Percentiles rank a stretch among this genome's conserved stretches.
Conservation (phyloP, 92 coral and sea anemone species). For the Montipora capitata region DNA sequence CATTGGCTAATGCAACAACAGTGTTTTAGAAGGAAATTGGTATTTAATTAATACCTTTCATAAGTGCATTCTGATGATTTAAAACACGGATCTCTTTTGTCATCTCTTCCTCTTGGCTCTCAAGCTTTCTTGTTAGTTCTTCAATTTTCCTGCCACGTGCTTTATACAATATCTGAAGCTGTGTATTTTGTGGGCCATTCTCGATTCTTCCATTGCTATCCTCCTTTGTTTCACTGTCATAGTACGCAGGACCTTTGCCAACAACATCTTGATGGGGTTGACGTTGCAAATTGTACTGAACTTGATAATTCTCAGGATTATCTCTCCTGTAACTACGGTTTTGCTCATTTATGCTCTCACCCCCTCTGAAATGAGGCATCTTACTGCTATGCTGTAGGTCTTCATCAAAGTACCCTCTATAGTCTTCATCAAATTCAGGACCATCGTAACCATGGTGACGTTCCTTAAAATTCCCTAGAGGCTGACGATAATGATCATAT, state of each 20-base stretch:
- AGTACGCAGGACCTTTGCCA: slow-evolving; percentile 12
- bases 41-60: slow-evolving; percentile 79
- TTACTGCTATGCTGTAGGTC: not conserved
- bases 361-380: not conserved
- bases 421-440: slow-evolving; percentile 14
- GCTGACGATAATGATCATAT: slow-evolving; percentile 2
- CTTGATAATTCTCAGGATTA: slow-evolving; percentile 76
- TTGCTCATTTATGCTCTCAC: slow-evolving; percentile 16
- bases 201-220: slow-evolving; percentile 9
- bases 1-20: no score
- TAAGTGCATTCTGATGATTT: slow-evolving; percentile 87
- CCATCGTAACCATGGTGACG: not conserved
- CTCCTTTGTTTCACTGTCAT: slow-evolving; percentile 19
- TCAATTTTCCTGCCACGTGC: slow-evolving; percentile 96
- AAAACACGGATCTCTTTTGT: slow-evolving; percentile 90
- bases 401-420: slow-evolving; percentile 14
- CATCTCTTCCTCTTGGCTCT: slow-evolving; percentile 92
- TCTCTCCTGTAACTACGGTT: slow-evolving; percentile 12
- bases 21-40: not conserved
- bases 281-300: slow-evolving; percentile 67
- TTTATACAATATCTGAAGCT: slow-evolving; percentile 92
- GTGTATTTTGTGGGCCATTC: slow-evolving; percentile 57
- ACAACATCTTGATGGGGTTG: not conserved
- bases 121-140: slow-evolving; percentile 83
- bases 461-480: slow-evolving; percentile 5